Evolutionary conservation across 2,797 vertebrate genomes (phyloP).

Genomic region (Chromobotia macracanthus): DNA sequence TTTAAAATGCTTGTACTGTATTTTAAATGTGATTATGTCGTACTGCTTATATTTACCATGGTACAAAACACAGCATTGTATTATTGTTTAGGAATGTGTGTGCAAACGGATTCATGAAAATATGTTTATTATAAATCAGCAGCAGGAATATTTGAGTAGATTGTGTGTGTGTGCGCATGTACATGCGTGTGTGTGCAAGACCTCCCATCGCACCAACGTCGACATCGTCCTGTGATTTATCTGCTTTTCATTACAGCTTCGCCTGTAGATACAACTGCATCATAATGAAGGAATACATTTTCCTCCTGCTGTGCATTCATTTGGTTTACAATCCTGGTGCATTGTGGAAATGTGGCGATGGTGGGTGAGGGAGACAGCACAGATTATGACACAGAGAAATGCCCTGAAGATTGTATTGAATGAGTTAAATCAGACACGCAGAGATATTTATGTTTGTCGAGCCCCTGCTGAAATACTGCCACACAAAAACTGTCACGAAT

Average conservation of each 20-base stretch:
- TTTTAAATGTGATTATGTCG: too few species aligned
- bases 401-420: constrained; percentile 33
- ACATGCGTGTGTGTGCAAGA: background rate
- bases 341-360: background rate
- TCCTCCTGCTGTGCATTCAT: constrained; percentile 46
- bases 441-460: background rate
- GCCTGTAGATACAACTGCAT: constrained; percentile 39
- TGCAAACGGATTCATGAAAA: background rate
- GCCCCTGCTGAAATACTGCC: too few species aligned
- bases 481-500: background rate
- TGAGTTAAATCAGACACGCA: background rate
- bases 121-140: background rate
- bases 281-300: constrained; percentile 45
- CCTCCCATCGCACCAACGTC: background rate
- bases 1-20: too few species aligned
- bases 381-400: constrained; percentile 30
- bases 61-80: too few species aligned
- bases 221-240: constrained; percentile 38
- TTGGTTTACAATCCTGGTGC: constrained; percentile 31
- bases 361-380: constrained; percentile 8
- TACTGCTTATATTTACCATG: too few species aligned
- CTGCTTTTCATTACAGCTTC: constrained; percentile 47
- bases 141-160: too few species aligned
- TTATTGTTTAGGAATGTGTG: background rate
- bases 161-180: constrained; percentile 15